Percentiles rank a stretch among this genome's conserved stretches.
Evolutionary conservation across 2,113 vertebrate species (phyloP).

Genomic region (Ascaphus truei): DNA sequence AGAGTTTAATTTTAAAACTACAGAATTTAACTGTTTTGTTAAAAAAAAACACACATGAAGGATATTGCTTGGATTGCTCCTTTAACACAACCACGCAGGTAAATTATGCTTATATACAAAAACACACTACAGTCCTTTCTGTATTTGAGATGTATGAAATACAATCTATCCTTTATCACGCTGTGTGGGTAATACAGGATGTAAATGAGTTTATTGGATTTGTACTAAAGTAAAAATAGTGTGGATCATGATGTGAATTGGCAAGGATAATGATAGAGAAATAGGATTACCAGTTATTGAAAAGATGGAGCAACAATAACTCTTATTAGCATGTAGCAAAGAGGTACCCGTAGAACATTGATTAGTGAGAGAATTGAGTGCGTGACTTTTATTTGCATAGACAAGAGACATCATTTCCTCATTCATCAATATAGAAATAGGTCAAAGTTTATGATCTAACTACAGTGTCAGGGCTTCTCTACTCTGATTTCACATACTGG

Average conservation of each 20-base stretch:
- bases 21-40: no score
- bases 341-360: neutral
- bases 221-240: conserved; percentile 11
- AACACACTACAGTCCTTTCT: no score
- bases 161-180: no score
- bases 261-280: neutral
- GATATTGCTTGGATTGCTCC: no score
- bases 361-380: conserved; percentile 7
- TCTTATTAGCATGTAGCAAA: neutral
- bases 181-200: neutral
- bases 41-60: no score
- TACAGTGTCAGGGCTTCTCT: no score
- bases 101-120: no score
- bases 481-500: no score
- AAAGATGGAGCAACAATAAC: neutral
- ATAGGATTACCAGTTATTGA: conserved; percentile 25
- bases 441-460: neutral
- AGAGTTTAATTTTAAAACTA: no score
- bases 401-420: neutral
- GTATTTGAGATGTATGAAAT: no score
- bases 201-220: conserved; percentile 12
- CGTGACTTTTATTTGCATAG: neutral
- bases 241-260: neutral
- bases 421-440: no score
- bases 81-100: no score